A percentile compares a stretch with the other conserved stretches of the same genome.
Conservation (phyloP, 2,888 invertebrate genomes). For the Dorcus hopei region DNA sequence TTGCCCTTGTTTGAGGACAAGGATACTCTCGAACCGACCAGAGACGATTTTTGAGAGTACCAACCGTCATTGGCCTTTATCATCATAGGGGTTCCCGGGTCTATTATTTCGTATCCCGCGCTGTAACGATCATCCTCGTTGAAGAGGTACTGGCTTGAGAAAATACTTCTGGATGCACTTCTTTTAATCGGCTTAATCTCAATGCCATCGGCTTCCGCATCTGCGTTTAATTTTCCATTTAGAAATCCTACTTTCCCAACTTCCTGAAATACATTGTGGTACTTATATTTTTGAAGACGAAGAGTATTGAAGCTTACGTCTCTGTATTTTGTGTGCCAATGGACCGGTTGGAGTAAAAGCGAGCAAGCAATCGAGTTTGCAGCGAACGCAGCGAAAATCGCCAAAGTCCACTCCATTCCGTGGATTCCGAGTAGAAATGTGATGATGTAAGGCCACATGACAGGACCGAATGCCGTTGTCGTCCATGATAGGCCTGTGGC, state of each 20-base stretch:
- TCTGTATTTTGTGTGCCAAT: slow-evolving; percentile 63
- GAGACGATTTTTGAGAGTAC: slow-evolving; percentile 50
- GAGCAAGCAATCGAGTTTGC: slow-evolving; percentile 67
- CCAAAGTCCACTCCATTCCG: slow-evolving; percentile 63
- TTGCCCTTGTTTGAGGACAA: slow-evolving; percentile 49
- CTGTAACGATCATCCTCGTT: slow-evolving; percentile 62
- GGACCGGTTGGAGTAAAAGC: slow-evolving; percentile 69
- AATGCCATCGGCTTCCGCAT: slow-evolving; percentile 16
- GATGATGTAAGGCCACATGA: slow-evolving; percentile 69
- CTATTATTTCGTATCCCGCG: slow-evolving; percentile 63
- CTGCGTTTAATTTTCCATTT: slow-evolving; percentile 6
- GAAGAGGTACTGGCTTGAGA: slow-evolving; percentile 64
- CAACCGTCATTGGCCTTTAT: slow-evolving; percentile 61
- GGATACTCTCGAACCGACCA: slow-evolving; percentile 41
- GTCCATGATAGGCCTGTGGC: slow-evolving; percentile 72
- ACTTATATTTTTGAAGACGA: neutral
- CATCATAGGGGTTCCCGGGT: slow-evolving; percentile 68
- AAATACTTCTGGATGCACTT: slow-evolving; percentile 49
- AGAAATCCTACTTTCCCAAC: neutral
- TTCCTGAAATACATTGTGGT: slow-evolving; percentile 6
- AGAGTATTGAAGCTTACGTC: slow-evolving; percentile 19
- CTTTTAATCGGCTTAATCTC: slow-evolving; percentile 29
- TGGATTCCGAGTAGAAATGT: slow-evolving; percentile 60
- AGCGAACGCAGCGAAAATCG: slow-evolving; percentile 65
- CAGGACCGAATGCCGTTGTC: slow-evolving; percentile 69